phyloP scores from a whole-genome alignment of 2,888 invertebrate genomes.

The Prosapia bicincta region DNA sequence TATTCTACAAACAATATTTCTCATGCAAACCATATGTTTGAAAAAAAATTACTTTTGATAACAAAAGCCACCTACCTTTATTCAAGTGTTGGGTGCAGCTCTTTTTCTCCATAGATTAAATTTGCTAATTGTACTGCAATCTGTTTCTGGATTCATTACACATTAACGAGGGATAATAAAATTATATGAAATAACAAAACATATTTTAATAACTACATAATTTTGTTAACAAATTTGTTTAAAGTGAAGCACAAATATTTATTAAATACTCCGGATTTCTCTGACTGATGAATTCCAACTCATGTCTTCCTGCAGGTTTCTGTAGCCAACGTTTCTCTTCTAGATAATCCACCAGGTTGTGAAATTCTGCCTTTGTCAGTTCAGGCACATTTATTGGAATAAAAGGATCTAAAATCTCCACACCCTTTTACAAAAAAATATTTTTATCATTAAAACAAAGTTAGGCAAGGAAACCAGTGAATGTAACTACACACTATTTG shows the following conservation, averaged over 20 bases:
- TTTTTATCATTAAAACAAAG: no score
- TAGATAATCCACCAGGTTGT: constrained; percentile 81
- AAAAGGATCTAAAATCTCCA: constrained; percentile 91
- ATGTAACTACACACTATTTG: no score
- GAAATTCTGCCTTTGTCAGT: constrained; percentile 76
- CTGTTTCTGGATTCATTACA: no score
- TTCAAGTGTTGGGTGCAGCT: no score
- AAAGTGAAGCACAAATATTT: constrained; percentile 52
- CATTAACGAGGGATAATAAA: neutral
- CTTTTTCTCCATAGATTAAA: no score
- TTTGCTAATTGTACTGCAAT: no score
- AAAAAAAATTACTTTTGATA: no score
- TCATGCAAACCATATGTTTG: no score
- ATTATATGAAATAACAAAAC: neutral
- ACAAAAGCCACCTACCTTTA: no score
- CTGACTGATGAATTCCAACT: constrained; percentile 69
- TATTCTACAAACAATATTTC: no score
- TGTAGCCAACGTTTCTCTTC: constrained; percentile 78
- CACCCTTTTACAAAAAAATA: constrained; percentile 59
- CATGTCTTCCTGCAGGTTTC: constrained; percentile 63
- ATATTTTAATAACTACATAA: neutral
- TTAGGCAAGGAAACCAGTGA: no score
- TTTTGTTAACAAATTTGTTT: neutral
- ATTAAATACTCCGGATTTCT: constrained; percentile 71
- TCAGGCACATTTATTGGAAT: constrained; percentile 75